Evolutionary conservation across 2,113 vertebrate species (phyloP).

Genomic region (Corynorhinus townsendii): DNA sequence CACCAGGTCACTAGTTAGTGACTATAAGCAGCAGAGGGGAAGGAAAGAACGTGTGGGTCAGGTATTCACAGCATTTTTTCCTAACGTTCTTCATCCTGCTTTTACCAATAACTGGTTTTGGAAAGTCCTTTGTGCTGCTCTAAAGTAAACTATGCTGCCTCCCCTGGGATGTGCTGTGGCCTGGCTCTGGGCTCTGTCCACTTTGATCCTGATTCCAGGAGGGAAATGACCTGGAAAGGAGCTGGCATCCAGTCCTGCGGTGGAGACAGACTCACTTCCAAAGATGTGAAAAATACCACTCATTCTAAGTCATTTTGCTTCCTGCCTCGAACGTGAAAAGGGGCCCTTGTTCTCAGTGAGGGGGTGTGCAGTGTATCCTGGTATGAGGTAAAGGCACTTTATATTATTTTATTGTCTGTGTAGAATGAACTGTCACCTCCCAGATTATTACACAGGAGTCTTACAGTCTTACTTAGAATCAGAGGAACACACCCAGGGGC

Average conservation of each 20-base stretch:
- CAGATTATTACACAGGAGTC: neutral
- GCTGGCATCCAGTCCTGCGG: neutral
- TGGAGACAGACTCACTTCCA: neutral
- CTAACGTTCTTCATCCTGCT: neutral
- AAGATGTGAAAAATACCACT: conserved; percentile 20
- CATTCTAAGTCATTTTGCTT: conserved; percentile 12
- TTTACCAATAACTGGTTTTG: conserved; percentile 22
- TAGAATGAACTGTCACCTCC: conserved; percentile 33
- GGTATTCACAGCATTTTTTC: conserved; percentile 27
- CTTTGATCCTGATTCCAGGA: conserved; percentile 39
- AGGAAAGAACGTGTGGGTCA: neutral
- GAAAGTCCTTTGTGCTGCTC: neutral
- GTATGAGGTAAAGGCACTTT: conserved; percentile 36
- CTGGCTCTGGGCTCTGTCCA: neutral
- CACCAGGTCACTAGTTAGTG: neutral
- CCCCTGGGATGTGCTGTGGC: neutral
- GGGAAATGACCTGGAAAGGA: neutral
- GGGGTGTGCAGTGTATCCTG: neutral
- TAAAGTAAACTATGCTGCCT: neutral
- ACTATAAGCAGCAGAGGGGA: neutral
- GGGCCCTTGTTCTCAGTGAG: conserved; percentile 20
- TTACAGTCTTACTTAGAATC: neutral
- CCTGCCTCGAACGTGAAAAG: neutral
- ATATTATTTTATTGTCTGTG: conserved; percentile 56
- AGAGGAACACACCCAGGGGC: conserved; percentile 7